A percentile compares a stretch with the other conserved stretches of the same genome.
Evolutionary conservation across 1,140 invertebrate species (phyloP).

Genomic region (Drosophila santomea): DNA sequence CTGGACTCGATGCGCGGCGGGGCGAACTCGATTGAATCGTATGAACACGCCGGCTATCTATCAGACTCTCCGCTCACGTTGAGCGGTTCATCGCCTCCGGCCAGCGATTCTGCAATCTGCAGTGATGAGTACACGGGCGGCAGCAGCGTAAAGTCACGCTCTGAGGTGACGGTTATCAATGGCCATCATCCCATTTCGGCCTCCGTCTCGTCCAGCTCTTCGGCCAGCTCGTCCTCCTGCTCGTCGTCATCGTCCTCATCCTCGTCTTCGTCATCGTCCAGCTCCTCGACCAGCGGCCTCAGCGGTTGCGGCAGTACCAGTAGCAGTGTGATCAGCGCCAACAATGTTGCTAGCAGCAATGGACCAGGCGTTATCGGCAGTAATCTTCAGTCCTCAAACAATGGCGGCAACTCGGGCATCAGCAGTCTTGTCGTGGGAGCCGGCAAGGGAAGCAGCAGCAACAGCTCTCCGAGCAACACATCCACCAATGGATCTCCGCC

Average conservation of each 20-base stretch:
- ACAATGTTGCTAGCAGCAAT: conserved; percentile 47
- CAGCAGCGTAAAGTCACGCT: conserved; percentile 59
- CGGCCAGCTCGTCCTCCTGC: conserved; percentile 78
- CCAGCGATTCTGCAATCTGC: conserved; percentile 92
- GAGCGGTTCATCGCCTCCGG: conserved; percentile 92
- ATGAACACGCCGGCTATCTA: conserved; percentile 87
- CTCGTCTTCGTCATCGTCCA: conserved; percentile 70
- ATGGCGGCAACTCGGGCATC: conserved; percentile 48
- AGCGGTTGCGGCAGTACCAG: conserved; percentile 78
- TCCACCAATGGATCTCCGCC: conserved; percentile 65
- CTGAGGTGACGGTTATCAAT: conserved; percentile 69
- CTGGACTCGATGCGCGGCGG: conserved; percentile 95
- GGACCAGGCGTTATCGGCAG: conserved; percentile 79
- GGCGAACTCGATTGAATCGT: conserved; percentile 94
- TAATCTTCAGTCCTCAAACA: conserved; percentile 51
- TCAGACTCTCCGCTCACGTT: conserved; percentile 91
- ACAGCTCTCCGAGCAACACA: conserved; percentile 22
- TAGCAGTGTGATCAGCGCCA: conserved; percentile 68
- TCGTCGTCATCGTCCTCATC: conserved; percentile 62
- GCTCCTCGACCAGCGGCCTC: conserved; percentile 75
- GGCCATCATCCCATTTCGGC: conserved; percentile 81
- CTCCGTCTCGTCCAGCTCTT: conserved; percentile 76
- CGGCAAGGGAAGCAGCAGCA: conserved; percentile 55
- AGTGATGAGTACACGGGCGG: conserved; percentile 86
- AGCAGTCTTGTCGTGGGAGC: conserved; percentile 68